phyloP scores from a whole-genome alignment of 53 echinoderm and acorn worm genomes.

The Temnopleurus reevesii region DNA sequence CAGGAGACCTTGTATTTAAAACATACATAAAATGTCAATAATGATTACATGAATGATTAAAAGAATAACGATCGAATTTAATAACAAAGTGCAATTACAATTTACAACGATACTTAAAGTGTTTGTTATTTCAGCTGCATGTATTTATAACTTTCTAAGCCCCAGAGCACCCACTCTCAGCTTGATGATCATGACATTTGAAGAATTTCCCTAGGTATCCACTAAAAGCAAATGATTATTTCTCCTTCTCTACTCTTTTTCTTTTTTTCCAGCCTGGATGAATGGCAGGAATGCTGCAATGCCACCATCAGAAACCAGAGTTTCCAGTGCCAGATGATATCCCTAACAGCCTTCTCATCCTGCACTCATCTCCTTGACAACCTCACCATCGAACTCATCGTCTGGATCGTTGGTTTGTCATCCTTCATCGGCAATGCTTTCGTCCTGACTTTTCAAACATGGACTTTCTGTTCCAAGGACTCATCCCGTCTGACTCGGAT shows the following conservation, averaged over 20 bases:
- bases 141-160: no score
- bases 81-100: no score
- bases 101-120: no score
- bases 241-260: not conserved
- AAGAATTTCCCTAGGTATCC: no score
- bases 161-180: no score
- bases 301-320: not conserved
- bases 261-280: conserved; percentile 6
- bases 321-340: not conserved
- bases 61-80: no score
- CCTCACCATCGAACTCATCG: conserved; percentile 10
- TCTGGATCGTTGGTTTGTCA: conserved; percentile 72
- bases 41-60: no score
- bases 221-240: no score
- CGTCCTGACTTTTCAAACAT: conserved; percentile 37
- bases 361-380: conserved; percentile 33
- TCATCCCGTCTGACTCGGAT: not conserved
- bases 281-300: conserved; percentile 43
- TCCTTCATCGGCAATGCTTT: conserved; percentile 62
- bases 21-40: no score
- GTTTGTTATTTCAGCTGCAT: no score
- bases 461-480: not conserved
- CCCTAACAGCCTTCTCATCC: conserved; percentile 22
- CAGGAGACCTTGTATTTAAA: no score
- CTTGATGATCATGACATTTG: no score